Percentiles rank a stretch among this genome's conserved stretches.
phyloP scores from a whole-genome alignment of 2,113 vertebrate species.

The Rhynchomys soricoides region DNA sequence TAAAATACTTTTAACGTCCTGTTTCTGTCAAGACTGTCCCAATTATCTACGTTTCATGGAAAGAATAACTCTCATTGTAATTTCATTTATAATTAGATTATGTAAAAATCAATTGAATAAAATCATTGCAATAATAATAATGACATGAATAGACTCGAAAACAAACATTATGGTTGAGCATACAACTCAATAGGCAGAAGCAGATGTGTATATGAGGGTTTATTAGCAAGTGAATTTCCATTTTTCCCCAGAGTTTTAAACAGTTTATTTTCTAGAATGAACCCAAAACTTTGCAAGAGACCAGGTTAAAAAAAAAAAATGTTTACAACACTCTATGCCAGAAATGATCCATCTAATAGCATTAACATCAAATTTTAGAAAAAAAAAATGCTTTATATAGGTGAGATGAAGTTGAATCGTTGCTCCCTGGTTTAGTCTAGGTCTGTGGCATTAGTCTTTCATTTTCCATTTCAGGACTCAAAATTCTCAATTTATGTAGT shows the following conservation, averaged over 20 bases:
- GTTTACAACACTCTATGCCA: not conserved
- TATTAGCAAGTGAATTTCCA: not conserved
- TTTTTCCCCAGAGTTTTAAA: not conserved
- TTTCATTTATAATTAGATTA: not conserved
- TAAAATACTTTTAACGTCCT: not conserved
- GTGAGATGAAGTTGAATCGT: not conserved
- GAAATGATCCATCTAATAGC: not conserved
- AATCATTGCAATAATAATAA: slow-evolving; percentile 17
- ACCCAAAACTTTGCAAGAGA: not conserved
- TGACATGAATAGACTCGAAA: slow-evolving; percentile 7
- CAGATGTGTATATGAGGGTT: not conserved
- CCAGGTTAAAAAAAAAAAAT: not conserved
- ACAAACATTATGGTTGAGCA: slow-evolving; percentile 21
- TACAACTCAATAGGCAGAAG: not conserved
- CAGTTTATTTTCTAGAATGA: not conserved
- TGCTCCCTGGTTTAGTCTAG: not conserved
- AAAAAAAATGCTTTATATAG: not conserved
- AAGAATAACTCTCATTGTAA: not conserved
- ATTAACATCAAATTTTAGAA: slow-evolving; percentile 10
- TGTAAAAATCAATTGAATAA: not conserved
- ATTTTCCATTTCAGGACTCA: not conserved
- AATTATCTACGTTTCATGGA: slow-evolving; percentile 22
- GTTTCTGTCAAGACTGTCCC: not conserved
- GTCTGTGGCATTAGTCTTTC: not conserved
- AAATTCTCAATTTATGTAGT: not conserved